These are phyloP conservation scores for Trilocha varians DNA, from an alignment of 2,888 invertebrate genomes.

Conservation along the genomic window DNA sequence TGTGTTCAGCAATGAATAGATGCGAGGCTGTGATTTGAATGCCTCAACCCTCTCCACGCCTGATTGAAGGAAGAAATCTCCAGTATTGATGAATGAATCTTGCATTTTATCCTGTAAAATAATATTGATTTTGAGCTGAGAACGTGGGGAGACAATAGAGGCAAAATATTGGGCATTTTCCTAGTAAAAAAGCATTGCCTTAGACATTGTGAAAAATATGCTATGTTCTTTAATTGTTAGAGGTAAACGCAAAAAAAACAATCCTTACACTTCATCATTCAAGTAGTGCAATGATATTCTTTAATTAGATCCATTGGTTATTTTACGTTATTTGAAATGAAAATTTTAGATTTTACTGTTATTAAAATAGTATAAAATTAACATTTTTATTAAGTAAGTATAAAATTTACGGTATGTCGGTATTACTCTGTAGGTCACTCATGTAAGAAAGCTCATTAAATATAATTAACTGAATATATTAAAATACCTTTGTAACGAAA, in stretches of 20 bases:
- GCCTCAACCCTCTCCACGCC: conserved; percentile 77
- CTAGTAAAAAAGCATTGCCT: too few relatives aligned
- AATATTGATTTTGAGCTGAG: not conserved
- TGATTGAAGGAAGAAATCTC: conserved; percentile 85
- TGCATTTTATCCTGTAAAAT: conserved; percentile 78
- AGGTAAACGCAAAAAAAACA: too few relatives aligned
- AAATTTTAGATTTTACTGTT: too few relatives aligned
- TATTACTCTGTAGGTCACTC: too few relatives aligned
- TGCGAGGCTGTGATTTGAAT: conserved; percentile 73
- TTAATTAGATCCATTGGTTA: too few relatives aligned
- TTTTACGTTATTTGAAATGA: too few relatives aligned
- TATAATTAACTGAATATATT: not conserved
- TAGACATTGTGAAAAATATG: not conserved
- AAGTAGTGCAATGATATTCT: too few relatives aligned
- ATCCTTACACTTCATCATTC: too few relatives aligned
- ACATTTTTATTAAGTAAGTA: not conserved
- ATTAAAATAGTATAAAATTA: too few relatives aligned
- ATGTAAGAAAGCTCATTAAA: not conserved
- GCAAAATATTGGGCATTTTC: too few relatives aligned
- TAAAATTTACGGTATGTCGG: too few relatives aligned
- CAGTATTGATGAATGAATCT: conserved; percentile 81
- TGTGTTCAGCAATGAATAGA: conserved; percentile 81
- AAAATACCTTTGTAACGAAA: conserved; percentile 84
- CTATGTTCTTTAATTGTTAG: not conserved
- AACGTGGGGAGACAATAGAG: not conserved